These are phyloP conservation scores for Pseudachorutes palmiensis DNA, from an alignment of 1,140 invertebrate species.

Conservation along the genomic window DNA sequence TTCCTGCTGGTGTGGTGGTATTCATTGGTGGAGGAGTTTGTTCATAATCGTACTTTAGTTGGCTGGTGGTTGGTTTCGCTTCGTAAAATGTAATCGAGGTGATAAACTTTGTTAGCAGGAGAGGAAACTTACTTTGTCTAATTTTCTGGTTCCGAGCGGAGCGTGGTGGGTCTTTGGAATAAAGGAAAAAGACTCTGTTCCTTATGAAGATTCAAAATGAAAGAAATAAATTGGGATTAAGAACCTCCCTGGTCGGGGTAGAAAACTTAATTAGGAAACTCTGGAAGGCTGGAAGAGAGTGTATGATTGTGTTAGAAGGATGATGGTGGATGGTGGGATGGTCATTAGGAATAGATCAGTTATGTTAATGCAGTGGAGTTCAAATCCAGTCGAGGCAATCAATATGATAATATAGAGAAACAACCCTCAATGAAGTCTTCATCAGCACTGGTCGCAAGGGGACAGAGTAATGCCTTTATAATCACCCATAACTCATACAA, in stretches of 20 bases:
- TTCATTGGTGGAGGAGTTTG: too few relatives aligned
- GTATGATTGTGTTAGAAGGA: too few relatives aligned
- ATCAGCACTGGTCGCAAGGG: conserved; percentile 17
- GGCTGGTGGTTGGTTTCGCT: conserved; percentile 21
- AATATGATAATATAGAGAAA: conserved; percentile 26
- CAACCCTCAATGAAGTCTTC: conserved; percentile 37
- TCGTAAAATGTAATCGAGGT: conserved; percentile 35
- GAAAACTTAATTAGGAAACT: too few relatives aligned
- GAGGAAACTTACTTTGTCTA: not conserved
- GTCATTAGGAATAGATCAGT: conserved; percentile 17
- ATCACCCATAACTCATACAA: too few relatives aligned
- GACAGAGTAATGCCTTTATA: conserved; percentile 25
- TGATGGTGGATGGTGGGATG: too few relatives aligned
- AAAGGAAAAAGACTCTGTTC: too few relatives aligned
- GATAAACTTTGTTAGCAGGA: conserved; percentile 24
- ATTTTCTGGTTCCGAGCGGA: not conserved
- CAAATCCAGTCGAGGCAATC: conserved; percentile 13
- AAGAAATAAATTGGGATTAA: too few relatives aligned
- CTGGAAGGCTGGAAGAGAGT: too few relatives aligned
- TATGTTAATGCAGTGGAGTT: not conserved
- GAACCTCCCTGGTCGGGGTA: too few relatives aligned
- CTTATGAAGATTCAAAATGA: too few relatives aligned
- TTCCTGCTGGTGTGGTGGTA: too few relatives aligned
- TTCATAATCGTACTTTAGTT: too few relatives aligned
- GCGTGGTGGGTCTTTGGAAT: not conserved